Conservation (phyloP, 2,888 invertebrate genomes). For the Andrena flavipes region DNA sequence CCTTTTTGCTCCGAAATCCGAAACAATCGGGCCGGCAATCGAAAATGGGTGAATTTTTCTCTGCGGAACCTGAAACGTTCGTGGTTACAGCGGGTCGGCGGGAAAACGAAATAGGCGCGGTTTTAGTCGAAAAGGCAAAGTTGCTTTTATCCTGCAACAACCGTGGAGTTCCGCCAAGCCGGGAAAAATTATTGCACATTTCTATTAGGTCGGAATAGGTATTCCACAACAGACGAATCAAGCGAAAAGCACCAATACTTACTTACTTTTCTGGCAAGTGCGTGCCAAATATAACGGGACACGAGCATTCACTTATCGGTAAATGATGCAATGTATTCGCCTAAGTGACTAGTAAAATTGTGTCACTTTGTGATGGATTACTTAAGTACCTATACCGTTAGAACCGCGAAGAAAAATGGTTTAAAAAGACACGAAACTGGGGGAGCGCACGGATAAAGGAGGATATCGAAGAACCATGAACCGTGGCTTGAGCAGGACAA, state of each 20-base stretch:
- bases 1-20: background rate
- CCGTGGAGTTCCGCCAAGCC: background rate
- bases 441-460: slow-evolving; percentile 44
- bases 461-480: slow-evolving; percentile 34
- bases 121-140: background rate
- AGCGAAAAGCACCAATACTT: too few relatives aligned
- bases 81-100: background rate
- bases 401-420: slow-evolving; percentile 40
- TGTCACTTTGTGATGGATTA: slow-evolving; percentile 24
- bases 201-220: too few relatives aligned
- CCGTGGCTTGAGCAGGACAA: slow-evolving; percentile 25
- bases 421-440: slow-evolving; percentile 16
- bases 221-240: too few relatives aligned
- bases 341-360: background rate
- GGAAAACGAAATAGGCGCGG: background rate
- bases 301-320: background rate
- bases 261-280: too few relatives aligned
- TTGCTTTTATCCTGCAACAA: background rate
- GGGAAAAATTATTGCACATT: background rate
- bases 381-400: background rate
- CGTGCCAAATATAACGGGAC: too few relatives aligned
- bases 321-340: background rate
- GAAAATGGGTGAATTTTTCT: slow-evolving; percentile 21
- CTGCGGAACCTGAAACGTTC: background rate
- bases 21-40: slow-evolving; percentile 17